Evolutionary conservation across 2,797 vertebrate species (phyloP), one percentile per base, ranked within the genome.

Genomic region (Lagocephalus sceleratus): DNA sequence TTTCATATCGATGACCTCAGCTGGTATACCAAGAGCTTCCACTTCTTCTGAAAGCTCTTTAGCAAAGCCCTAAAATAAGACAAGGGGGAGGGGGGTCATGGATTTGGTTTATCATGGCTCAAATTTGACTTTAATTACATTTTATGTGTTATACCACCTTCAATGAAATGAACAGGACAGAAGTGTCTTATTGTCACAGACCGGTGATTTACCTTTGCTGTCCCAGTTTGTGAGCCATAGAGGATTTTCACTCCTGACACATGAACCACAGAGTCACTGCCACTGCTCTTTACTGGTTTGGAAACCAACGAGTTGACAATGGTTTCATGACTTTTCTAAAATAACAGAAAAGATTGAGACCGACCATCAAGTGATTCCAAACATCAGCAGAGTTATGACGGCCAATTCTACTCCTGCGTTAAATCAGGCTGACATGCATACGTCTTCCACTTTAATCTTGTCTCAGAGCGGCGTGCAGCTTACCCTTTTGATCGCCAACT

Each of bases 171-270:
- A 35, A 35, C 1, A 12, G 11, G 4, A 35, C 32, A 6, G 17
- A 17, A 19, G 0, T 19, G 17, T 42, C 12, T 14, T 14, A 35
- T 10, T 12, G 14, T 35, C 4, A 35, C 32, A 35, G 40, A 19
- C 6, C 17, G 19, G 40, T 19, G 6, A 19, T 29, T 23, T 46
- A 98, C 96, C 93, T 95, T 94, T 50, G 94, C 94, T 2, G 94
- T 98, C 68, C 95, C 95, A 1, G 95, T 98, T 76, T 99, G 97
- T 12, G 95, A 97, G 4, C 94, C 96, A 29, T 91, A 97, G 70
- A 97, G 94, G 69, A 98, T 88, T 82, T 92, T 95, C 4, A 97
- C 92, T 20, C 83, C 89, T 1, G 91, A 89, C 47, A 97, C 90
- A 21, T 78, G 73, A 65, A 83, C 42, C 22, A 63, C 76, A 14